A percentile compares a stretch with the other conserved stretches of the same genome.
phyloP scores from a whole-genome alignment of 2,888 invertebrate species.

The Epiblema foenella region DNA sequence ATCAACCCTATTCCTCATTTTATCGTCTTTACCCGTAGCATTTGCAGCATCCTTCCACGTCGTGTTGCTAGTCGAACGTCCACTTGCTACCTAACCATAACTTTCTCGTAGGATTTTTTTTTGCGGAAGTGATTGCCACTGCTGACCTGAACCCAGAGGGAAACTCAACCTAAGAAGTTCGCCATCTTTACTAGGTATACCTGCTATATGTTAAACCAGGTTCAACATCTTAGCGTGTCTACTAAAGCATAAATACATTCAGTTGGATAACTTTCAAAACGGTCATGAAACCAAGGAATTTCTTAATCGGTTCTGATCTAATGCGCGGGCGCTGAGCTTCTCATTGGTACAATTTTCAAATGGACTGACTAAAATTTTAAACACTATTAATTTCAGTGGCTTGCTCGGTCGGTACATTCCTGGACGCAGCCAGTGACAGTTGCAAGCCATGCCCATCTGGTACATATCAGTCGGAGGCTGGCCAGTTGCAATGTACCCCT shows the following conservation, averaged over 20 bases:
- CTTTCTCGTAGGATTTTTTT: not conserved
- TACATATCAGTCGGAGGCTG: constrained; percentile 96
- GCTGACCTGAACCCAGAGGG: not conserved
- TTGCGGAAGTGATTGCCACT: not conserved
- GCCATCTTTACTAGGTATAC: not conserved
- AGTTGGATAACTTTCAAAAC: not conserved
- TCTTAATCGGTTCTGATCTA: too few species aligned
- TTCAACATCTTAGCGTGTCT: too few species aligned
- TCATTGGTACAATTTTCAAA: too few species aligned
- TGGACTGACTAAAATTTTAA: constrained; percentile 5
- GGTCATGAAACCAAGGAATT: too few species aligned
- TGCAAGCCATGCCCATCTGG: constrained; percentile 95
- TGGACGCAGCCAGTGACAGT: constrained; percentile 89
- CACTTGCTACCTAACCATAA: not conserved
- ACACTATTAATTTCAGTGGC: constrained; percentile 85
- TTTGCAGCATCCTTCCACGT: not conserved
- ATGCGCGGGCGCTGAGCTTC: too few species aligned
- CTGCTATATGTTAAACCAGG: not conserved
- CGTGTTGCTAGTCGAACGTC: not conserved
- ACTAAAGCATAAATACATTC: not conserved
- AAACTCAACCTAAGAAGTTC: not conserved
- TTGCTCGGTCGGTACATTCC: constrained; percentile 96
- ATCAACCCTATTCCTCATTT: not conserved
- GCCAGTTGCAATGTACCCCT: constrained; percentile 93
- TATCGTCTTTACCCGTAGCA: not conserved